phyloP scores from a whole-genome alignment of 2,888 invertebrate genomes.

The Hirtodrosophila histrioides region DNA sequence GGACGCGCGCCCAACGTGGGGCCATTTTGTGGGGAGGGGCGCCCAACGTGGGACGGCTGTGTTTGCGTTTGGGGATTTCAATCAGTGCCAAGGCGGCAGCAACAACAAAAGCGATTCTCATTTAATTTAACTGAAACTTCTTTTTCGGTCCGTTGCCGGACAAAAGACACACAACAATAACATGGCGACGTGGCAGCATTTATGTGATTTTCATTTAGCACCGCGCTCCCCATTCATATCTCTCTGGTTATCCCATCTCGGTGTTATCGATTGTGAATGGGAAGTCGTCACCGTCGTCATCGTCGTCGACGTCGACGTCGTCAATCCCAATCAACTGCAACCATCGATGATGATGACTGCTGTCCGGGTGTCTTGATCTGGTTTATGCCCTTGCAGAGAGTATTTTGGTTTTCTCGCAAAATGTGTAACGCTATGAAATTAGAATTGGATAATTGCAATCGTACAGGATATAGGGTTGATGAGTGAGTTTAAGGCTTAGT shows the following conservation, averaged over 20 bases:
- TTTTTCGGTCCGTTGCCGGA: conserved; percentile 41
- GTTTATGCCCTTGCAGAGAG: neutral
- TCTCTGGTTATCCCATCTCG: conserved; percentile 15
- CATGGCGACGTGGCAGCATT: conserved; percentile 46
- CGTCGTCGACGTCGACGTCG: conserved; percentile 5
- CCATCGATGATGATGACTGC: conserved; percentile 33
- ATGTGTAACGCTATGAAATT: too few relatives aligned
- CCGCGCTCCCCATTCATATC: conserved; percentile 30
- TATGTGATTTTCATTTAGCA: conserved; percentile 68
- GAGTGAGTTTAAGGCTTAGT: too few relatives aligned
- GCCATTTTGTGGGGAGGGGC: neutral
- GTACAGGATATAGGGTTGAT: too few relatives aligned
- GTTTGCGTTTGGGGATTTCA: conserved; percentile 69
- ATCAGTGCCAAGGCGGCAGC: conserved; percentile 53
- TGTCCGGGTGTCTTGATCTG: conserved; percentile 23
- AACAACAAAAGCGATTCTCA: conserved; percentile 45
- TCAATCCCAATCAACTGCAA: conserved; percentile 48
- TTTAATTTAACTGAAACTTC: conserved; percentile 62
- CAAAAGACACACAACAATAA: conserved; percentile 50
- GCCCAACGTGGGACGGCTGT: conserved; percentile 32
- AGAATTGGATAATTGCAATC: too few relatives aligned
- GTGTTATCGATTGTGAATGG: conserved; percentile 26
- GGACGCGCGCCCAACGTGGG: conserved; percentile 11
- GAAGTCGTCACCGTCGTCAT: conserved; percentile 3
- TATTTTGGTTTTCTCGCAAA: too few relatives aligned